Evolutionary conservation across 2,888 invertebrate genomes (phyloP), one percentile per base, ranked within the genome.

Genomic region (Oasisia sp.): DNA sequence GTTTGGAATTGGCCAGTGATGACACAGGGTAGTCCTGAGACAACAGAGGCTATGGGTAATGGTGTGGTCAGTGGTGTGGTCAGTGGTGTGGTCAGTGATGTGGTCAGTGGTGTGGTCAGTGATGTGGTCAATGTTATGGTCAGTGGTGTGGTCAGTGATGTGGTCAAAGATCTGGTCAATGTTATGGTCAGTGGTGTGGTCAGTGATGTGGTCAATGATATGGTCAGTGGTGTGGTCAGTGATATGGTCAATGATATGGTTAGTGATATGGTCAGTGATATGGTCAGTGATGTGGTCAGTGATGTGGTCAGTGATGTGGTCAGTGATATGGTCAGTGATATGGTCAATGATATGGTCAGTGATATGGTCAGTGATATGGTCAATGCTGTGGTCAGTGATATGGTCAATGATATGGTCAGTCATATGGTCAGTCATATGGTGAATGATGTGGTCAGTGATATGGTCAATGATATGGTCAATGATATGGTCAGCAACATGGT

Each of bases 1-100:
- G 95, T 32, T 95, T 93, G 7, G 95, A 95, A 91, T 94, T 93
- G 93, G 94, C 94, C 92, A 95, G 93, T 7, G 95, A 95, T 11
- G 95, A 95, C 9, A 95, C 95, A 0, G 94, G 93, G 19, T 95
- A 94, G 38, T 95, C 95, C 95, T 95, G 93, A 32, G 89, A 89
- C n/a, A 74, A 19, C n/a, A 74, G n/a, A 7, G 74, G 27, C 74
- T 7, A 0, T 74, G 14, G 74, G 74, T 74, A 74, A n/a, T 7
- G 9, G 56, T 56, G 9, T 8, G 56, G 19, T 56, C 56, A 56
- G 19, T 56, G 7, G 56, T 56, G 19, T 56, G 56, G 19, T 56
- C 56, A 56, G 19, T 11, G 56, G 56, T 56, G 56, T 14, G 11
- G 19, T 56, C 56, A 56, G 11, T 56, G 19, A 19, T 56, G 9